Evolutionary conservation across 2,888 invertebrate species (phyloP).

Genomic region (Melanchra persicariae): DNA sequence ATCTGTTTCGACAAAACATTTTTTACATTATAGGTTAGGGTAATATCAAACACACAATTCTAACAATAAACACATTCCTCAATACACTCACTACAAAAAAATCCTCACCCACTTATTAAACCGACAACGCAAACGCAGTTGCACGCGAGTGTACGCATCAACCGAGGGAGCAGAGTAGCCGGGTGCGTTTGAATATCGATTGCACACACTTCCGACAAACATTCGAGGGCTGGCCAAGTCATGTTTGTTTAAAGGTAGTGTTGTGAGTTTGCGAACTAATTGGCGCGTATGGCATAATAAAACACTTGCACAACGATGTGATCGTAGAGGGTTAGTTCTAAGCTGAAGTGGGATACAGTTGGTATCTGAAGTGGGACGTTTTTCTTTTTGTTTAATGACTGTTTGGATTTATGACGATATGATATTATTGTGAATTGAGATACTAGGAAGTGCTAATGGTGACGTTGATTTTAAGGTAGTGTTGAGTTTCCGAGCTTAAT

Average conservation of each 20-base stretch:
- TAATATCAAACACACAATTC: not conserved
- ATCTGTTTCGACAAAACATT: too few species aligned
- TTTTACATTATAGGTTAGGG: not conserved
- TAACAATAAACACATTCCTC: not conserved
- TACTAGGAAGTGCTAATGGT: too few species aligned
- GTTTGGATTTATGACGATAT: too few species aligned
- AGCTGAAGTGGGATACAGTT: not conserved
- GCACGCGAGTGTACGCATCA: conserved; percentile 47
- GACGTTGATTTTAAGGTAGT: too few species aligned
- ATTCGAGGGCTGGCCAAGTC: conserved; percentile 45
- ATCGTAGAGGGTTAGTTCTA: conserved; percentile 8
- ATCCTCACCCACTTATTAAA: not conserved
- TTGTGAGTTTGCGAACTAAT: conserved; percentile 22
- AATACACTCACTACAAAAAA: not conserved
- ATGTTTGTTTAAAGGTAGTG: conserved; percentile 29
- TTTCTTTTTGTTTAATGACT: too few species aligned
- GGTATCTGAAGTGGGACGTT: not conserved
- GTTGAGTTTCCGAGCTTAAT: too few species aligned
- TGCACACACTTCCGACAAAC: conserved; percentile 76
- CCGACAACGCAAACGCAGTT: conserved; percentile 12
- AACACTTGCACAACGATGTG: conserved; percentile 26
- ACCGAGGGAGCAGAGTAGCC: conserved; percentile 40
- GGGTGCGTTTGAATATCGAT: conserved; percentile 73
- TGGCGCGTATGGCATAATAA: conserved; percentile 12
- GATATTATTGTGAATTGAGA: too few species aligned